Conservation (phyloP, 1,140 invertebrate species). For the Cephus cinctus region DNA sequence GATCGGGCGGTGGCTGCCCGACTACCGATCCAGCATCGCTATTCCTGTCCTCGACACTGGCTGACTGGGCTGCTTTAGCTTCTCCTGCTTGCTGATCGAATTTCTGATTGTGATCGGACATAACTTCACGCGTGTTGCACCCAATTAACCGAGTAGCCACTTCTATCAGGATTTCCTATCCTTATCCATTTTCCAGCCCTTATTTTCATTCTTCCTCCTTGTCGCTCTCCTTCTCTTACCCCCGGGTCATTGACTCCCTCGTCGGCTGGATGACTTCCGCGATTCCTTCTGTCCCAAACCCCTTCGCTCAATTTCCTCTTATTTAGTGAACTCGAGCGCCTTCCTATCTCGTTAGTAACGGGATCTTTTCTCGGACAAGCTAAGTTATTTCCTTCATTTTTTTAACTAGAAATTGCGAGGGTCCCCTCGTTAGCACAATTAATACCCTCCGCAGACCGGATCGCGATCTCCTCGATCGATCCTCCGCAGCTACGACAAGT, state of each 20-base stretch:
- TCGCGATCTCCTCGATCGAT: constrained; percentile 18
- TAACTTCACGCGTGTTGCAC: constrained; percentile 17
- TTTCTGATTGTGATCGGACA: constrained; percentile 22
- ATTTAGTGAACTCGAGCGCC: constrained; percentile 25
- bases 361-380: too few relatives aligned
- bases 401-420: constrained; percentile 18
- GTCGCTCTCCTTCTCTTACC: constrained; percentile 3
- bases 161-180: too few relatives aligned
- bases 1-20: too few relatives aligned
- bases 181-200: neutral
- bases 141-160: too few relatives aligned
- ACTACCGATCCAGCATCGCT: constrained; percentile 26
- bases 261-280: too few relatives aligned
- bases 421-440: constrained; percentile 22
- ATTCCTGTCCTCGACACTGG: too few relatives aligned
- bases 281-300: too few relatives aligned
- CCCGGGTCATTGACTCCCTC: constrained; percentile 8
- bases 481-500: too few relatives aligned
- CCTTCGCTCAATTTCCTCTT: constrained; percentile 28
- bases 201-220: constrained; percentile 5
- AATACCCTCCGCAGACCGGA: constrained; percentile 17
- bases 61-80: constrained; percentile 15
- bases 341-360: constrained; percentile 41
- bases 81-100: constrained; percentile 17
- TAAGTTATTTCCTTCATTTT: constrained; percentile 23